Conservation (phyloP, 2,113 vertebrate species). For the Sprattus sprattus region DNA sequence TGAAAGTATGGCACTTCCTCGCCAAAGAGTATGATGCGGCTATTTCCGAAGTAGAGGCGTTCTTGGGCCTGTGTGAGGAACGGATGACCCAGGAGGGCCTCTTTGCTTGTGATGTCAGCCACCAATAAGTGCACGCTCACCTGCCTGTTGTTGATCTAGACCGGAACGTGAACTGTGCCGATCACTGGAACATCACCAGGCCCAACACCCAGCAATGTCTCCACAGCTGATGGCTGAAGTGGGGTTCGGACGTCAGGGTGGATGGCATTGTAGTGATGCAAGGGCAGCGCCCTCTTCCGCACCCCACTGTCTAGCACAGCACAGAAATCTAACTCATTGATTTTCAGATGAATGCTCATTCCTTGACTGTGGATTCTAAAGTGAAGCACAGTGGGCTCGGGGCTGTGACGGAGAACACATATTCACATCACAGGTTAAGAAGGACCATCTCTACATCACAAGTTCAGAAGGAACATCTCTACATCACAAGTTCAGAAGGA, state of each 20-base stretch:
- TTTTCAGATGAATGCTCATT: slow-evolving; percentile 33
- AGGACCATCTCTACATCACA: too few species aligned
- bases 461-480: too few species aligned
- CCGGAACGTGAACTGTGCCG: slow-evolving; percentile 17
- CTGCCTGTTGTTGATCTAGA: slow-evolving; percentile 9
- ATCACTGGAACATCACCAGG: slow-evolving; percentile 14
- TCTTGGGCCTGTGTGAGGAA: neutral
- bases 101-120: slow-evolving; percentile 7
- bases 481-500: too few species aligned
- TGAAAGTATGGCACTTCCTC: neutral
- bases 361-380: neutral
- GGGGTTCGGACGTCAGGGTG: neutral
- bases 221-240: slow-evolving; percentile 23
- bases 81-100: slow-evolving; percentile 12
- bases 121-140: slow-evolving; percentile 39
- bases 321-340: slow-evolving; percentile 25
- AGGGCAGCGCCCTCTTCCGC: slow-evolving; percentile 28
- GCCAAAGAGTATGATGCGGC: slow-evolving; percentile 1
- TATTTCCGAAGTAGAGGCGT: neutral
- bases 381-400: neutral
- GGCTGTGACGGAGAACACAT: neutral
- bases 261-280: slow-evolving; percentile 16
- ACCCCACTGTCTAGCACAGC: slow-evolving; percentile 33
- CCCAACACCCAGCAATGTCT: slow-evolving; percentile 25
- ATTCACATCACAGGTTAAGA: too few species aligned